Evolutionary conservation across 1,140 invertebrate species (phyloP).

Genomic region (Drosophila bocqueti): DNA sequence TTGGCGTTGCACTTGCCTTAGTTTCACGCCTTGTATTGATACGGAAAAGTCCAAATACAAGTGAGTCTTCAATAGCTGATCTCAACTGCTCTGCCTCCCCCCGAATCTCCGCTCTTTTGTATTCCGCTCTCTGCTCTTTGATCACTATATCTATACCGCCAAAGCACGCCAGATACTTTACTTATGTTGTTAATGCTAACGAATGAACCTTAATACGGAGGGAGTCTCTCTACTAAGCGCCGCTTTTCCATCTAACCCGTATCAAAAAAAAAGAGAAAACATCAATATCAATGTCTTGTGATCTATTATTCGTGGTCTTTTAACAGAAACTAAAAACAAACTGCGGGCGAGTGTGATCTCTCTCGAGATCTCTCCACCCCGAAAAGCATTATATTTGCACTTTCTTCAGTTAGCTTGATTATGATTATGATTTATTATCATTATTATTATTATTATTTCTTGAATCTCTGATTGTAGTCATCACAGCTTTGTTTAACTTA

Average conservation of each 20-base stretch:
- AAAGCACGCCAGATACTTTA: slow-evolving; percentile 40
- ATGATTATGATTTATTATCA: slow-evolving; percentile 48
- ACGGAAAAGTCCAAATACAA: slow-evolving; percentile 86
- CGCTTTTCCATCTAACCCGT: slow-evolving; percentile 42
- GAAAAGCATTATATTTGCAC: slow-evolving; percentile 66
- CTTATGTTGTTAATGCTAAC: slow-evolving; percentile 31
- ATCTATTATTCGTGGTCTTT: slow-evolving; percentile 21
- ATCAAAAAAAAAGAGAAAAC: slow-evolving; percentile 1
- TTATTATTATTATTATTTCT: slow-evolving; percentile 36
- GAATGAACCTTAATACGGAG: slow-evolving; percentile 13
- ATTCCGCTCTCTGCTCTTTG: slow-evolving; percentile 45
- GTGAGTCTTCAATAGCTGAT: slow-evolving; percentile 78
- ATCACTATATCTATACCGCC: slow-evolving; percentile 21
- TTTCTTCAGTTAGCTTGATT: slow-evolving; percentile 74
- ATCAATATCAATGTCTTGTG: slow-evolving; percentile 34
- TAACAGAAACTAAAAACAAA: slow-evolving; percentile 50
- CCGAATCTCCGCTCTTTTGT: slow-evolving; percentile 21
- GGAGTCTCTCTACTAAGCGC: slow-evolving; percentile 31
- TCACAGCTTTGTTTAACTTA: slow-evolving; percentile 73
- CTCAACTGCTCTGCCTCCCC: slow-evolving; percentile 19
- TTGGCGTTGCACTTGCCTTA: slow-evolving; percentile 90
- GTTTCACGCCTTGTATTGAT: slow-evolving; percentile 91
- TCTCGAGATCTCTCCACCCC: neutral
- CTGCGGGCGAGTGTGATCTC: neutral
- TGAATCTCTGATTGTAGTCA: slow-evolving; percentile 71